Conservation (phyloP, 2,888 invertebrate genomes). For the Heliothis peltigera region DNA sequence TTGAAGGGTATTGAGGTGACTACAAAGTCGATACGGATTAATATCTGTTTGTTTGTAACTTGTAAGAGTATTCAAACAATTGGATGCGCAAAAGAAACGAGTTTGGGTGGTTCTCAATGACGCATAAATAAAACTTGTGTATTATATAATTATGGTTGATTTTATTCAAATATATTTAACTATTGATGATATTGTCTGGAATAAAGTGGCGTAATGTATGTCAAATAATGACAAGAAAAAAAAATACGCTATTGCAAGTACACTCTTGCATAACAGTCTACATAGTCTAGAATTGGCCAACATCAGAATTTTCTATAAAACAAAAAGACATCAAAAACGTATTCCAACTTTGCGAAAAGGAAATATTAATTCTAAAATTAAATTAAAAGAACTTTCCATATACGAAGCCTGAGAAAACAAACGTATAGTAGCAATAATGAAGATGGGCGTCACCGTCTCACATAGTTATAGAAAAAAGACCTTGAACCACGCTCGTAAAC, state of each 20-base stretch:
- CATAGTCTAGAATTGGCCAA: no score
- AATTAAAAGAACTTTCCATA: background rate
- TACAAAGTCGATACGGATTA: conserved; percentile 25
- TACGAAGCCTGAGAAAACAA: conserved; percentile 1
- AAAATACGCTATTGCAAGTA: no score
- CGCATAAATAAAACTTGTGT: background rate
- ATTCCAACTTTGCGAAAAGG: no score
- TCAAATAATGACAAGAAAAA: no score
- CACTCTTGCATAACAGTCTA: no score
- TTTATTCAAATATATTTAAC: background rate
- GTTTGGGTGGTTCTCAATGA: conserved; percentile 24
- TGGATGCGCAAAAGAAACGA: conserved; percentile 32
- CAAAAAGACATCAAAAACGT: no score
- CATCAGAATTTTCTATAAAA: no score
- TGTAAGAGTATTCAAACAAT: conserved; percentile 4
- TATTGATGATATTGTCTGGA: background rate
- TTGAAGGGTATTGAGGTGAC: conserved; percentile 38
- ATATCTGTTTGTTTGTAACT: background rate
- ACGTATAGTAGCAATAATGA: background rate
- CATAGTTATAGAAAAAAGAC: conserved; percentile 19
- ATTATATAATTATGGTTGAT: background rate
- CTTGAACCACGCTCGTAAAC: conserved; percentile 62
- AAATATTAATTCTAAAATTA: background rate
- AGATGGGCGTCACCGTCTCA: conserved; percentile 16
- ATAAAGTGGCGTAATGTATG: no score